Evolutionary conservation across 1,140 invertebrate species (phyloP), one percentile per base, ranked within the genome.

Genomic region (Atta texana): DNA sequence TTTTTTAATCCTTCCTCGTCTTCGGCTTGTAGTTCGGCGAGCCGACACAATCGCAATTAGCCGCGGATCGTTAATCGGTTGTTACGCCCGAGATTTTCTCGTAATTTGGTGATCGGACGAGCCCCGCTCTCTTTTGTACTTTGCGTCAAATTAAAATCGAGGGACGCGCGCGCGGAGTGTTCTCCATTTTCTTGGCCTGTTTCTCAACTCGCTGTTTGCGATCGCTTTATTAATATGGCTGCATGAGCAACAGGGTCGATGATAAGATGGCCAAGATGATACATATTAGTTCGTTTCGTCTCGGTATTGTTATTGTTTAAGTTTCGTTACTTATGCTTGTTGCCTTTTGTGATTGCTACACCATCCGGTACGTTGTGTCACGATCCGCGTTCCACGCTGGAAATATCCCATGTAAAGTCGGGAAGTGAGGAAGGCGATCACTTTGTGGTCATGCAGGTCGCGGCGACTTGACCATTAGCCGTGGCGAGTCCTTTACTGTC

Each of bases 401-500:
- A 68, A 82, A 78, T 86, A 89, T 61, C 57, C 77, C 72, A 77
- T 57, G 76, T 59, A 34, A 90, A 89, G 89, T 92, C 91, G 80
- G 81, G 88, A 92, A 91, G 90, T 86, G 89, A 90, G 85, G 91
- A 91, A 93, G 90, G 90, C 90, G 92, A 94, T 93, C 93, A 94
- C 93, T 94, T 94, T 94, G 93, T 88, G 93, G 93, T 94, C 88
- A 77, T 88, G 71, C 90, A 88, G 91, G 91, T 92, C 91, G 91
- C 90, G 86, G 84, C 89, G 93, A 94, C 93, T 94, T 94, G 92
- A 94, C 93, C 92, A 94, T 94, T 94, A 94, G 93, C 88, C 74
- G 91, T 88, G 87, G 91, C 78, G 86, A 89, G 86, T 90, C 85
- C 92, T 93, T 93, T 93, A 93, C 91, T 21, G 63, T 64, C 57